Evolutionary conservation across 1,140 invertebrate species (phyloP).

Genomic region (Copidosoma floridanum): DNA sequence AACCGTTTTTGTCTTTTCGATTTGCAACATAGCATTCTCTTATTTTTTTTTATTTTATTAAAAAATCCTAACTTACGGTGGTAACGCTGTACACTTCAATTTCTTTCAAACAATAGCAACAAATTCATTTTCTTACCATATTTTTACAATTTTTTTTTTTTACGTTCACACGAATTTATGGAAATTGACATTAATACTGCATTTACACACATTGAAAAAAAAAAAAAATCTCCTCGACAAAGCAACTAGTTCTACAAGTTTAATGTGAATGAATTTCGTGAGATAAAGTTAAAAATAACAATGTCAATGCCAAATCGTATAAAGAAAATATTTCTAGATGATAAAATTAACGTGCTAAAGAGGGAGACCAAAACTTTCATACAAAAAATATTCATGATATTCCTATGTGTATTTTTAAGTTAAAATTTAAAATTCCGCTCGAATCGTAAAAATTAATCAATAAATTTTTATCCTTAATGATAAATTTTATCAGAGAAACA

Average conservation of each 20-base stretch:
- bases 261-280: neutral
- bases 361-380: too few relatives aligned
- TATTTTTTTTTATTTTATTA: neutral
- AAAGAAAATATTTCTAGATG: too few relatives aligned
- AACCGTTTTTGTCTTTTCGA: constrained; percentile 18
- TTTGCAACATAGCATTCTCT: neutral
- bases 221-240: constrained; percentile 10
- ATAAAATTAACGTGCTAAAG: too few relatives aligned
- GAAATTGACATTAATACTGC: constrained; percentile 44
- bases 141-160: too few relatives aligned
- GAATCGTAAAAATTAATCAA: neutral
- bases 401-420: too few relatives aligned
- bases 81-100: constrained; percentile 39
- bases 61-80: constrained; percentile 24
- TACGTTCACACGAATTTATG: neutral
- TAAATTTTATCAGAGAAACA: neutral
- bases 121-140: too few relatives aligned
- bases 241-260: constrained; percentile 4
- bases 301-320: too few relatives aligned
- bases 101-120: too few relatives aligned
- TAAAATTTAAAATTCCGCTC: neutral
- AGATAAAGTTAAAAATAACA: constrained; percentile 6
- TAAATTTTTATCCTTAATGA: too few relatives aligned
- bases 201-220: constrained; percentile 24
- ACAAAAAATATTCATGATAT: too few relatives aligned